Percentiles rank a stretch among this genome's conserved stretches.
phyloP scores from a whole-genome alignment of 2,113 vertebrate species.

The Centropus bengalensis region DNA sequence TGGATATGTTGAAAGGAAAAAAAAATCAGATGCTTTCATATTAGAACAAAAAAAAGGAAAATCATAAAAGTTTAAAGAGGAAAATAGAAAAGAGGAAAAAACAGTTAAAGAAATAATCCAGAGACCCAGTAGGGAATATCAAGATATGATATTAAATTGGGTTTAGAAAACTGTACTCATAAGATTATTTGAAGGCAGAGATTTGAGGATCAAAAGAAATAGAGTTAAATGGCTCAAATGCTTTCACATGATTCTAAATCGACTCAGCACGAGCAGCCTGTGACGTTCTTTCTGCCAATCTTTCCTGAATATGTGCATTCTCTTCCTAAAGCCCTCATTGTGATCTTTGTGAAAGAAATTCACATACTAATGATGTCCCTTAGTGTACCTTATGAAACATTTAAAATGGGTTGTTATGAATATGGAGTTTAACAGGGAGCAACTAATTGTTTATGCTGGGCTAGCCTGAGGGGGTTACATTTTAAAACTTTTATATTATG shows the following conservation, averaged over 20 bases:
- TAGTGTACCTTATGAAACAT: constrained; percentile 67
- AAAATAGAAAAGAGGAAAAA: constrained; percentile 37
- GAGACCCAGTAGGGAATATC: constrained; percentile 42
- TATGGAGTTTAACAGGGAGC: constrained; percentile 65
- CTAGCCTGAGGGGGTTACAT: constrained; percentile 64
- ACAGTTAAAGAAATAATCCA: constrained; percentile 18
- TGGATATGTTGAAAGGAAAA: background rate
- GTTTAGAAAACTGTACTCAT: constrained; percentile 47
- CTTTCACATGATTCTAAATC: constrained; percentile 61
- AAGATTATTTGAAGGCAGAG: constrained; percentile 59
- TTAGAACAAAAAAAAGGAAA: background rate
- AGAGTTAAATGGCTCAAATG: constrained; percentile 57
- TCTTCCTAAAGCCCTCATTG: constrained; percentile 55
- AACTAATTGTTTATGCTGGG: constrained; percentile 74
- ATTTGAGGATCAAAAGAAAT: constrained; percentile 65
- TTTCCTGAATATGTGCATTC: constrained; percentile 45
- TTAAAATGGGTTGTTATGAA: constrained; percentile 56
- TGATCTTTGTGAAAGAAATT: constrained; percentile 68
- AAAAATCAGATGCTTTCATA: constrained; percentile 1
- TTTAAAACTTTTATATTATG: constrained; percentile 65
- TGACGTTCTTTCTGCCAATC: constrained; percentile 47
- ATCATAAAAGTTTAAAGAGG: background rate
- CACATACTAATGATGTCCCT: constrained; percentile 71
- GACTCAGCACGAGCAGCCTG: constrained; percentile 61
- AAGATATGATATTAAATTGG: constrained; percentile 60